Conservation (phyloP, 2,797 vertebrate species). For the Lerista edwardsae region DNA sequence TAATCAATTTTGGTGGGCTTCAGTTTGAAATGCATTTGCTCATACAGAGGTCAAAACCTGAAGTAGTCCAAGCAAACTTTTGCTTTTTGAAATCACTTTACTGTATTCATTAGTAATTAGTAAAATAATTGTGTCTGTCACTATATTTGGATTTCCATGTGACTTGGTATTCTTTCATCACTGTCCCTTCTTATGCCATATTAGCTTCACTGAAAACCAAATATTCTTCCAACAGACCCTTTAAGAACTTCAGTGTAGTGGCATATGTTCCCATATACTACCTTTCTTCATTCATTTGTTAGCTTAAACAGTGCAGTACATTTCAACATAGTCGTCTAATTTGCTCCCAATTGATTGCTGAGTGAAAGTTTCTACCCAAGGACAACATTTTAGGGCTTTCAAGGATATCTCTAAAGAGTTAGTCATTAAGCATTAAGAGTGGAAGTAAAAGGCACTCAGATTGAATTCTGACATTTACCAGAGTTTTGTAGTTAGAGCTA, state of each 20-base stretch:
- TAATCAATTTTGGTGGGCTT: slow-evolving; percentile 84
- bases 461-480: slow-evolving; percentile 71
- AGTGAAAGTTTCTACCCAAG: slow-evolving; percentile 74
- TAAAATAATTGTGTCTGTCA: slow-evolving; percentile 84
- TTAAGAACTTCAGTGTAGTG: slow-evolving; percentile 65
- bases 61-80: slow-evolving; percentile 81
- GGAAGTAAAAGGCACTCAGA: slow-evolving; percentile 73
- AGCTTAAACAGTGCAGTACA: slow-evolving; percentile 69
- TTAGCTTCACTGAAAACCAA: slow-evolving; percentile 72
- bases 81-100: slow-evolving; percentile 83
- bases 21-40: slow-evolving; percentile 81
- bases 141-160: slow-evolving; percentile 81
- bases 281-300: slow-evolving; percentile 75
- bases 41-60: slow-evolving; percentile 81
- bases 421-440: slow-evolving; percentile 73
- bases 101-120: slow-evolving; percentile 86
- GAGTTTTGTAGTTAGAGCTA: slow-evolving; percentile 70
- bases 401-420: slow-evolving; percentile 73
- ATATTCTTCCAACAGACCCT: slow-evolving; percentile 73
- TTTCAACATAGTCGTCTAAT: slow-evolving; percentile 73
- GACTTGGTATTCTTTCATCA: slow-evolving; percentile 79
- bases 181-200: slow-evolving; percentile 69
- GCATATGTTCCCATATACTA: slow-evolving; percentile 69
- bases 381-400: slow-evolving; percentile 75
- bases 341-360: slow-evolving; percentile 76